Evolutionary conservation across 2,888 invertebrate genomes (phyloP).

Genomic region (Drosophila putrida): DNA sequence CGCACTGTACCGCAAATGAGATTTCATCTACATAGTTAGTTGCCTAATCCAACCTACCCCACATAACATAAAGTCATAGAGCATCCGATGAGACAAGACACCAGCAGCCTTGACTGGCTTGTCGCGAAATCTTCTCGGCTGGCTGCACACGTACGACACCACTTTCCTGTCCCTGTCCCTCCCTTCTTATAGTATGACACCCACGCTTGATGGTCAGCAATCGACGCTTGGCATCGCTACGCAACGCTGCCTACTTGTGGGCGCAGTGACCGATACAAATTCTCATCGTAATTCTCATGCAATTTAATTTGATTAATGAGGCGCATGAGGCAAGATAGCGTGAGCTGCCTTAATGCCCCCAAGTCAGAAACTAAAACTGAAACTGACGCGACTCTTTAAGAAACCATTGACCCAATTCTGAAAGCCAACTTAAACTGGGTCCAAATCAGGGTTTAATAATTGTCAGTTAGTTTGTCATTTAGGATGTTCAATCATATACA

Average conservation of each 20-base stretch:
- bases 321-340: conserved; percentile 69
- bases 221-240: conserved; percentile 41
- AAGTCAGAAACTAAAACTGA: not conserved
- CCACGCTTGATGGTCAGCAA: conserved; percentile 24
- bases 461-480: conserved; percentile 6
- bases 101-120: conserved; percentile 22
- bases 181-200: not conserved
- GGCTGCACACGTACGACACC: conserved; percentile 41
- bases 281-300: conserved; percentile 62
- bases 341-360: conserved; percentile 15
- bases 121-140: conserved; percentile 56
- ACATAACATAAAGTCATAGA: not conserved
- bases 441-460: not conserved
- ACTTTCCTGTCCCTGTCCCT: not conserved
- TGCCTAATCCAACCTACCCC: conserved; percentile 4
- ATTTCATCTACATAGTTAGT: conserved; percentile 13
- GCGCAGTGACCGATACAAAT: conserved; percentile 56
- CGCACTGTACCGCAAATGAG: not conserved
- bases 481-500: not conserved
- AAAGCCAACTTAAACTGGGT: conserved; percentile 1
- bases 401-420: conserved; percentile 44
- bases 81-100: conserved; percentile 2
- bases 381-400: conserved; percentile 39
- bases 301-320: conserved; percentile 79
- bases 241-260: conserved; percentile 53